Evolutionary conservation across 2,888 invertebrate genomes (phyloP), one percentile per base, ranked within the genome.

Genomic region (Ectemnius cavifrons): DNA sequence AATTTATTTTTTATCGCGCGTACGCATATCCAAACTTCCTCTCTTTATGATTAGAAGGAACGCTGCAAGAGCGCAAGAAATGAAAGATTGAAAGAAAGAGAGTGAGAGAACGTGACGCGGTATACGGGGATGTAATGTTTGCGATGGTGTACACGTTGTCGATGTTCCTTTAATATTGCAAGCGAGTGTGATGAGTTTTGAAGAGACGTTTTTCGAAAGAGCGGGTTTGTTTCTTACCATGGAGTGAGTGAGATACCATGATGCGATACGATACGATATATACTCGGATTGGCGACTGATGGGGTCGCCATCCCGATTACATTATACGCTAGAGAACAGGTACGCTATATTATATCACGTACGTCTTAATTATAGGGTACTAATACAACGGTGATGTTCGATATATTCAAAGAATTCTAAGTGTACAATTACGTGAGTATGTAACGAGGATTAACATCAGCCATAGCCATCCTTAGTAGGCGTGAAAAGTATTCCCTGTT

Each of bases 1-100:
- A 86, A 89, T 89, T 89, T 88, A 89, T 89, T 89, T 88, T 88
- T 86, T 86, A 88, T 84, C 81, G 83, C 83, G 81, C 81, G 67
- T 77, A 71, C 82, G 75, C 79, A 77, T 83, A 82, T 78, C 74
- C 61, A 76, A 79, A 80, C 75, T 80, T 79, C 75, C 70, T 77
- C 37, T 37, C 80, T 75, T 74, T 67, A 76, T 63, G 71, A 68
- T 63, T 73, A 67, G 37, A 37, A 37, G 37, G 37, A 37, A 37
- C 37, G 37, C 37, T 37, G 37, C 8, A 37, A 37, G 37, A 37
- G 37, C 37, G 37, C 5, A 37, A 37, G 37, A 37, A 11, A 37
- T 37, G 37, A 37, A 6, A 37, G 37, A 37, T 6, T 8, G 37
- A 37, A 11, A 37, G 37, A 37, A 11, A 37, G 37, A 37, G 37